Percentiles rank a stretch among this genome's conserved stretches.
Conservation (phyloP, 2,797 vertebrate genomes). For the Oophaga sylvatica region DNA sequence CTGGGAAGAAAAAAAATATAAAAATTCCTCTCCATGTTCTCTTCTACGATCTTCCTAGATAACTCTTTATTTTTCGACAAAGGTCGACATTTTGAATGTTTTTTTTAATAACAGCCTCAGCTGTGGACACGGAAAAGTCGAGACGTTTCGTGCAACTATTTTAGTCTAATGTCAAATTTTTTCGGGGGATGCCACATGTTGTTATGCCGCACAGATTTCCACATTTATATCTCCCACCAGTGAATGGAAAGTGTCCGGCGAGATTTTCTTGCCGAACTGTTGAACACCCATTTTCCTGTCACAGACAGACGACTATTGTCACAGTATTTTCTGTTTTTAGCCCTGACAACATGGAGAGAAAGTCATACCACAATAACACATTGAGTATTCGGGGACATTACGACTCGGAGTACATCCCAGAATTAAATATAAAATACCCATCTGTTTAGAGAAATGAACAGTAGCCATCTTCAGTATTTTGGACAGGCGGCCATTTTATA, state of each 20-base stretch:
- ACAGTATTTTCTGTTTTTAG: conserved; percentile 30
- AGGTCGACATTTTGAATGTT: no score
- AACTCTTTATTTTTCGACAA: background rate
- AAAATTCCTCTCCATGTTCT: no score
- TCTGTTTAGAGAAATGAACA: background rate
- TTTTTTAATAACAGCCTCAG: background rate
- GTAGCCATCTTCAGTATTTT: background rate
- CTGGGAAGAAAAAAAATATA: no score
- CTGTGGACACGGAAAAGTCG: background rate
- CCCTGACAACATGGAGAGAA: conserved; percentile 13
- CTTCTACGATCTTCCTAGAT: background rate
- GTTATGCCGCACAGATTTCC: conserved; percentile 14
- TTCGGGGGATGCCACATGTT: conserved; percentile 11
- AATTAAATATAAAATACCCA: background rate
- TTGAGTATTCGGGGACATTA: background rate
- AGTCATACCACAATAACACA: conserved; percentile 10
- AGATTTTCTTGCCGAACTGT: background rate
- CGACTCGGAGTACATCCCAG: background rate
- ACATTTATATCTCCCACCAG: conserved; percentile 5
- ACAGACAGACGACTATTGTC: conserved; percentile 45
- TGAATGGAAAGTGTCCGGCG: conserved; percentile 8
- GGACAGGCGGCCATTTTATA: background rate
- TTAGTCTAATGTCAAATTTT: conserved; percentile 40
- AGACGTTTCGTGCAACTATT: conserved; percentile 2
- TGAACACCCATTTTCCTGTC: conserved; percentile 29